Base-by-base conservation (phyloP, 1,140 invertebrate species). In the Halictus rubicundus region DNA sequence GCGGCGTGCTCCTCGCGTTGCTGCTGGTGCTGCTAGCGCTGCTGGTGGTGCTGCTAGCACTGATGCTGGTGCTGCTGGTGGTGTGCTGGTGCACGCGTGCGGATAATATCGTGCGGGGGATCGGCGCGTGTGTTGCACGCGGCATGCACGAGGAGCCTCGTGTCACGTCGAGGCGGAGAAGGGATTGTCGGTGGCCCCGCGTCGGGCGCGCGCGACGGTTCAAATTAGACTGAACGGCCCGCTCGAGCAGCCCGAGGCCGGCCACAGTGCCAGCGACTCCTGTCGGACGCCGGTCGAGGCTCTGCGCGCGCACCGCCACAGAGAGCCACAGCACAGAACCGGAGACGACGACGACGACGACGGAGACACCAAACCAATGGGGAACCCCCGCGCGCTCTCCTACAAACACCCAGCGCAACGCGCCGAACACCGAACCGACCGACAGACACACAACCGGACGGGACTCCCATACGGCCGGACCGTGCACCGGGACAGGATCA, bases 211-310 rank as follows among this genome's bases (percentile, higher is more conserved):
- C 92, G 90, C 91, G 90, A 92, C 92, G 92, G 92, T 93, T 93
- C 92, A 93, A 93, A 93, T 93, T 93, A 92, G 92, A 93, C 92
- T 93, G 92, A 93, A 88, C 90, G 84, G 89, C 89, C 88, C 88
- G 91, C 90, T 91, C 88, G 89, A 88, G 89, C 83, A 88, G 78
- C 81, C 85, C 87, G 89, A 93, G 90, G 89, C 92, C 92, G 92
- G 91, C 89, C 88, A 90, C 90, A 91, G 89, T 88, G 89, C 81
- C 90, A 93, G 92, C 91, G 92, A 85, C 91, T 89, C 85, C 89
- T 92, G 78, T 89, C 87, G 92, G 92, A 89, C 85, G 91, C 91
- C 92, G 91, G 90, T 88, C 66, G 90, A 92, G 91, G 84, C 89
- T 92, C 87, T 90, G 90, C 90, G 91, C 91, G 92, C 92, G 92